Evolutionary conservation across 2,113 vertebrate genomes (phyloP).

Genomic region (Daubentonia madagascariensis): DNA sequence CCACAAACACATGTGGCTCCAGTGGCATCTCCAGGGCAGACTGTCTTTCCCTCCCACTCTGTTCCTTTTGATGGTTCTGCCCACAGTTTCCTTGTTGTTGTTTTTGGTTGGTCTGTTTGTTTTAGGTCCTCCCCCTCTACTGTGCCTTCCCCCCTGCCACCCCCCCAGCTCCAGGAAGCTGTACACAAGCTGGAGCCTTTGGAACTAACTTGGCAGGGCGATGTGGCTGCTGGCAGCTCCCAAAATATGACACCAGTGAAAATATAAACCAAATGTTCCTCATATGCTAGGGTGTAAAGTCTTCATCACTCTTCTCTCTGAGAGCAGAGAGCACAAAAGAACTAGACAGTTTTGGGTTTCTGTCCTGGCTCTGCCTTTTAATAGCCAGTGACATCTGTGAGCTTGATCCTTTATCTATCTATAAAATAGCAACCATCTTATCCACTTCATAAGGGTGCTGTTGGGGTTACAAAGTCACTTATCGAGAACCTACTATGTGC

Average conservation of each 20-base stretch:
- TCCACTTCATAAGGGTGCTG: not conserved
- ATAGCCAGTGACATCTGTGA: not conserved
- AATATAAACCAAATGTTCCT: slow-evolving; percentile 71
- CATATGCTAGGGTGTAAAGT: slow-evolving; percentile 1
- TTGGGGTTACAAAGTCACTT: not conserved
- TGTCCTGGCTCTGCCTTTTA: not conserved
- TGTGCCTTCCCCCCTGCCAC: too few species aligned
- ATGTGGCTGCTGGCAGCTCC: slow-evolving; percentile 49
- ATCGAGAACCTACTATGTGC: not conserved
- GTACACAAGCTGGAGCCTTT: slow-evolving; percentile 27
- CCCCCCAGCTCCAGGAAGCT: not conserved
- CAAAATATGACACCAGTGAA: slow-evolving; percentile 66
- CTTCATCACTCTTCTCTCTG: not conserved
- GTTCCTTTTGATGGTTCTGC: not conserved
- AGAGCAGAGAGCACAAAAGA: not conserved
- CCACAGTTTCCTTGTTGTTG: not conserved
- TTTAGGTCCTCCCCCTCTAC: not conserved
- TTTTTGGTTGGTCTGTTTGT: not conserved
- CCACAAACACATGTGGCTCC: not conserved
- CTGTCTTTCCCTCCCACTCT: not conserved
- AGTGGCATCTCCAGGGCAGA: not conserved
- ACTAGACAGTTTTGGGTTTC: not conserved
- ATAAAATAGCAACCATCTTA: not conserved
- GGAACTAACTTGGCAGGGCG: slow-evolving; percentile 58
- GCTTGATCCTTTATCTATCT: not conserved